These are phyloP conservation scores for Charaxes varanes DNA, from an alignment of 1,140 invertebrate species.

Conservation along the genomic window DNA sequence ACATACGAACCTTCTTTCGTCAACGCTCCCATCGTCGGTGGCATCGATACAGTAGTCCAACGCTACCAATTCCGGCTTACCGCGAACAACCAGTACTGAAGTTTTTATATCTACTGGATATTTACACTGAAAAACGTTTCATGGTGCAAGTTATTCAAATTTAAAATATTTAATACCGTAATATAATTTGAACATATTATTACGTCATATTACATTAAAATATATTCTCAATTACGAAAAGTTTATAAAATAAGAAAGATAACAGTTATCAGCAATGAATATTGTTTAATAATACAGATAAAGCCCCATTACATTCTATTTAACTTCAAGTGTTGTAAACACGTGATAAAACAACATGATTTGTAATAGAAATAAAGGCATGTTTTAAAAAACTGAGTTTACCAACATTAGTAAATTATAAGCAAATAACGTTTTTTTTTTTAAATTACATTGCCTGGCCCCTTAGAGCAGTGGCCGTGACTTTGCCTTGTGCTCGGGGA, in stretches of 20 bases:
- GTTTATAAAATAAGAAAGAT: background rate
- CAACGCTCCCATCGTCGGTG: slow-evolving; percentile 44
- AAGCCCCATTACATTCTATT: background rate
- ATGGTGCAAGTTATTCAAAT: too few species aligned
- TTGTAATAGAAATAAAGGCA: too few species aligned
- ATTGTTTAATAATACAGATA: slow-evolving; percentile 5
- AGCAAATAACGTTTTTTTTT: too few species aligned
- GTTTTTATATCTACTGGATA: slow-evolving; percentile 88
- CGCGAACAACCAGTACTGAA: slow-evolving; percentile 84
- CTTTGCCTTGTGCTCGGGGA: too few species aligned
- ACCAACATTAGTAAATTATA: too few species aligned
- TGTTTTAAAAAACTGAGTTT: background rate
- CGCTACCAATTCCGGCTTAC: slow-evolving; percentile 83
- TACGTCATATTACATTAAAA: too few species aligned
- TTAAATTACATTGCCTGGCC: too few species aligned
- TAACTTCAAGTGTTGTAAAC: slow-evolving; percentile 6
- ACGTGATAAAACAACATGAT: slow-evolving; percentile 7
- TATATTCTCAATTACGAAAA: background rate
- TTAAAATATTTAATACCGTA: too few species aligned
- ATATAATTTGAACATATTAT: too few species aligned
- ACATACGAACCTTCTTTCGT: slow-evolving; percentile 20
- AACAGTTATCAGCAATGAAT: slow-evolving; percentile 1
- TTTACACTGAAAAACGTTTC: slow-evolving; percentile 77
- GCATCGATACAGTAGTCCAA: slow-evolving; percentile 85
- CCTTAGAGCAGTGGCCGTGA: too few species aligned